Base-by-base conservation (phyloP, 2,888 invertebrate genomes). In the Tridacna gigas region DNA sequence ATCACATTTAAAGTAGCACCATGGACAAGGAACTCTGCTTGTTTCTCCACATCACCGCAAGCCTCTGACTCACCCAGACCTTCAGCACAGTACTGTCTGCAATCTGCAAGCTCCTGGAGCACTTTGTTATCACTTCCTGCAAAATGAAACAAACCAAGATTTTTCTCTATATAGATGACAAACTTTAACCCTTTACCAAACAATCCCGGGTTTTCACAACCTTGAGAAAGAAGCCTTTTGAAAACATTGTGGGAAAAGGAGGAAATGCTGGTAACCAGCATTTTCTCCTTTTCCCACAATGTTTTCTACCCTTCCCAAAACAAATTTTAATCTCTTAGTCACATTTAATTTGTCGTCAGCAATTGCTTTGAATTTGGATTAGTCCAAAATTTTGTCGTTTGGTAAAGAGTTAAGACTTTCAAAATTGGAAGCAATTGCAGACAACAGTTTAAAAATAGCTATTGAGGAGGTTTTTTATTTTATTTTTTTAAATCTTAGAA, bases 11-110 rank as follows among this genome's bases (percentile, higher is more conserved):
- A 91, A 51, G 89, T 83, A 13, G 92, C 94, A 13, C 91, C 93
- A 56, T 91, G 91, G 15, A 92, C 76, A 22, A 93, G 86, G 89
- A 94, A 94, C 83, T 94, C 93, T 1, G 94, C 94, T 87, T 94
- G 93, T 82, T 91, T 90, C 86, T 94, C 94, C 18, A 89, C 80
- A 83, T 95, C 94, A 0, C 93, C 93, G 78, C 92, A 92, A 18
- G 93, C 92, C 85, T 94, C 93, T 12, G 94, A 90, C 84, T 94
- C 95, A 76, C 91, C 90, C 73, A 95, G 89, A 71, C 94, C 94
- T 85, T 94, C 93, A 56, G 90, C 90, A 90, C 93, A 93, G 88
- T 94, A 94, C 89, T 92, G 91, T 4, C 93, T 85, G 73, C 94
- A 93, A 78, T 94, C 94, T 65, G 92, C 93, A 83, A 94, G 89